Percentiles rank a stretch among this genome's conserved stretches.
Conservation (phyloP, 2,113 vertebrate species). For the Cyrtonyx montezumae region DNA sequence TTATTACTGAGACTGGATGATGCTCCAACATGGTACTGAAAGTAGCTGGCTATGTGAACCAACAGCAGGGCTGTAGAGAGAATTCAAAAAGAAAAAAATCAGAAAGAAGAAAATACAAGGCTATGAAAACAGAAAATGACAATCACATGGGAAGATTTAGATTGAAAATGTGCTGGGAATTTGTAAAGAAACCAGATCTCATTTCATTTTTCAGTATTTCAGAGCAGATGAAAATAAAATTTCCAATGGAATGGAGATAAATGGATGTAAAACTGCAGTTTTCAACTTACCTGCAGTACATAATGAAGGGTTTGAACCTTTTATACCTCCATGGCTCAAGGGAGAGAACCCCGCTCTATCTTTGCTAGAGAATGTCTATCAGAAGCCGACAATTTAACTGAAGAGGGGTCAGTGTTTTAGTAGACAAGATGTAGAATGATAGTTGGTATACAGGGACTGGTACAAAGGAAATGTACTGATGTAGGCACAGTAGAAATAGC, state of each 20-base stretch:
- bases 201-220: neutral
- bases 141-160: neutral
- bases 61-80: rapidly evolving
- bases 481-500: neutral
- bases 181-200: neutral
- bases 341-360: neutral
- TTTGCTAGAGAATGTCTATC: neutral
- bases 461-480: neutral
- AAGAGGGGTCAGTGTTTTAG: neutral
- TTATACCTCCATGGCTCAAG: neutral
- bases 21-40: rapidly evolving
- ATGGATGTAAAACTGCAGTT: neutral
- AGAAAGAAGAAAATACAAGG: neutral
- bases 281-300: neutral
- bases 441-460: rapidly evolving
- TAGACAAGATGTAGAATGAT: neutral
- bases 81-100: neutral
- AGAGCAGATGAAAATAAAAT: neutral
- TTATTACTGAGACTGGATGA: neutral
- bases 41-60: neutral
- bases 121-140: neutral
- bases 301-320: neutral
- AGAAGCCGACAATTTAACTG: neutral
- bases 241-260: neutral
- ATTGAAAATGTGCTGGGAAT: neutral